Base-by-base conservation (phyloP, 2,113 vertebrate genomes). In the Pituophis catenifer region DNA sequence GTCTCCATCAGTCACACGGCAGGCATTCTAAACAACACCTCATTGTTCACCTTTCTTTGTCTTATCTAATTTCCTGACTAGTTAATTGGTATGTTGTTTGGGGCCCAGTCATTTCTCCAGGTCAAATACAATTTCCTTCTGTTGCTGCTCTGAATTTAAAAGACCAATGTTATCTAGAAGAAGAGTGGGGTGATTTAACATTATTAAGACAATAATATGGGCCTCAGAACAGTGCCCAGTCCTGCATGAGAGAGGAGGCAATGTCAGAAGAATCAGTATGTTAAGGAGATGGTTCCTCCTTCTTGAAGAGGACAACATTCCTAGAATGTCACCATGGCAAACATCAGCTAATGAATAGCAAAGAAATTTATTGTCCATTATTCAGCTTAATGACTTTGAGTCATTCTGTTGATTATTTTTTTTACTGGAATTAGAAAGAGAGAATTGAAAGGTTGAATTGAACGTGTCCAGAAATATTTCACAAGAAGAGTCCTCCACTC, bases 21-120 rank as follows among this genome's bases (percentile, higher is more conserved):
- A 89, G 57, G 57, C 62, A 92, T 81, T 89, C 88, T 24, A 48
- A 92, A 33, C 53, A 89, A 48, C 24, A 81, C 62, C 17, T 92
- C 87, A 92, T 92, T 89, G 52, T 89, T 89, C 59, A n/a, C 62
- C 57, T 81, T 89, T 65, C 33, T n/a, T 50, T 89, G 12, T 70
- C 91, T 70, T 81, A 89, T 89, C 87, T 65, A 57, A 92, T 92
- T 89, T 55, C 59, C 52, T 57, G 21, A 26, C 62, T 53, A 58
- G 24, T 81, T 92, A 89, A 92, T 57, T 92, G 87, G 24, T 57
- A 81, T 81, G 53, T 54, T 89, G 65, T 50, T 17, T 29, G 89
- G 33, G 24, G 53, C 8, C 33, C 26, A 57, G 24, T 3, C 33
- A n/a, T 92, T 19, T 89, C 92, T 92, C 23, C 17, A 92, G 53